Evolutionary conservation across 2,113 vertebrate species (phyloP), one percentile per base, ranked within the genome.

Genomic region (Panthera tigris): DNA sequence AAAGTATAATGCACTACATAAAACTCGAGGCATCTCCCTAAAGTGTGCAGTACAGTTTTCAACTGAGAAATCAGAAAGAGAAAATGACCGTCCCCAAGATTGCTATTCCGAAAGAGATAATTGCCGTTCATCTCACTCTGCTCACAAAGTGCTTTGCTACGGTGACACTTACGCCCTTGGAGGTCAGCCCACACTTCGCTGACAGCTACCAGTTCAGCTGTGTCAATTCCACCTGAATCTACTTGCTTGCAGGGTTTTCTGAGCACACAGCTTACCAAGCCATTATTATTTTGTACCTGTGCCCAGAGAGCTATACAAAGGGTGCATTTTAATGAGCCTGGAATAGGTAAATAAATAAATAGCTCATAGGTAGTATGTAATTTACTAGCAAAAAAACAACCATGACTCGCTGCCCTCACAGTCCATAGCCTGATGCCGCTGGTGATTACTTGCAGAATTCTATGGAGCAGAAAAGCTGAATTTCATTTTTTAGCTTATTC

Each of bases 61-160:
- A 95, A 50, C 52, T 57, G 81, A 94, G 92, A 96, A 96, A 94
- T 89, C 95, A 87, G 39, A 95, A 48, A 73, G 57, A 98, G 95
- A 97, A 97, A 97, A 97, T 96, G 92, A 97, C 82, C 76, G 10
- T 97, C 92, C 87, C 92, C 61, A 78, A 91, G 95, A 90, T 29
- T 95, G 95, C 94, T 95, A 69, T 91, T 97, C 87, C 10, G 7
- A 79, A 95, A 87, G 79, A 91, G 94, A 98, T 98, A 86, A 98
- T 97, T 95, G 97, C 95, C 97, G 93, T 89, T 98, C 93, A 63
- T 88, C 94, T 97, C 96, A 92, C 97, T 98, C 96, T 97, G 97
- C 98, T 98, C 98, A 95, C 98, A 95, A 97, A 98, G 95, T 94
- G 93, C 97, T 91, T 97, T 96, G 74, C 96, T 93, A 96, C 57